Base-by-base conservation (phyloP, 2,797 vertebrate species). In the Phoebastria nigripes region DNA sequence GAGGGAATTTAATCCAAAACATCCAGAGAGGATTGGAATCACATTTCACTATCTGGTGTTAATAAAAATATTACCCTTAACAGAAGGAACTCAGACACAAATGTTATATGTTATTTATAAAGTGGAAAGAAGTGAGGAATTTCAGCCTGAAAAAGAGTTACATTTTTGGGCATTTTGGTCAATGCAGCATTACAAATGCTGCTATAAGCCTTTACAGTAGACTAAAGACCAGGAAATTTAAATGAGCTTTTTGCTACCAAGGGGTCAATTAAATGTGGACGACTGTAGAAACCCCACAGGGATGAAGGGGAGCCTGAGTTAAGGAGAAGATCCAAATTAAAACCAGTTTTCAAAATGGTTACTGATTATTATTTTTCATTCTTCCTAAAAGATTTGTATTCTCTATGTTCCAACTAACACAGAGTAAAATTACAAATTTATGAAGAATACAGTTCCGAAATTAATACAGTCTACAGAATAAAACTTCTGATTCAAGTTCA, bases 1-100 rank as follows among this genome's bases (percentile, higher is more conserved):
- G 37, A 8, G 5, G 52, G 3, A 97, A 94, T 89, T 94, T 90
- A 96, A 92, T 87, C 56, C 49, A 96, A 94, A 97, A 83, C 76
- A 82, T 77, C 71, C 72, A 87, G 47, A 42, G 47, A 39, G 24
- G 35, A 25, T 4, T 81, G 56, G 67, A 94, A 62, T 44, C 31
- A 61, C 44, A 59, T 82, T 73, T 59, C 47, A 54, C 35, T 33
- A 49, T 49, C 41, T 83, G 6, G 9, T 94, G 41, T 69, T 89
- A 74, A 71, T 41, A 59, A 70, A 94, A 51, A n/a, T 28, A 82
- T 33, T 90, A 46, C 41, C 25, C 71, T 41, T 59, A 88, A 21
- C 42, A 63, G 58, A 70, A 81, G 14, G 51, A 87, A 73, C 73
- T 70, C 54, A 58, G 89, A 70, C 35, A n/a, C 5, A 63, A 79